Evolutionary conservation across 2,888 invertebrate species (phyloP), one percentile per base, ranked within the genome.

Genomic region (Linnaemya vulpina): DNA sequence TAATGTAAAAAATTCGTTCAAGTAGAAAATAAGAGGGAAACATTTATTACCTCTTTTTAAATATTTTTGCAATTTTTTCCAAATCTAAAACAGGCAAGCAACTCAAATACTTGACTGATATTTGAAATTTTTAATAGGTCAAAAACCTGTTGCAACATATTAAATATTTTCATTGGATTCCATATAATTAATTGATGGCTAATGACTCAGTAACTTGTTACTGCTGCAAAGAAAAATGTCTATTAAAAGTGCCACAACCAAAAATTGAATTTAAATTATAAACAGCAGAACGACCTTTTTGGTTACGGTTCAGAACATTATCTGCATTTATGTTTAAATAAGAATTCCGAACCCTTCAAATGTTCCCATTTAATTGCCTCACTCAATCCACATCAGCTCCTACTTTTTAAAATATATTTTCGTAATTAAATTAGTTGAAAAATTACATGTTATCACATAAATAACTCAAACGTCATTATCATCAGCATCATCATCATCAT

Each of bases 351-450:
- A 9, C 15, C 25, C 15, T 55, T 25, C 10, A 20, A 13, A 25
- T 25, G 3, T n/a, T 53, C 40, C 2, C 3, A 17, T 68, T 38
- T 73, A 78, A 68, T 73, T 67, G 53, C 35, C 11, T 3, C 67
- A 73, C 53, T 83, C 35, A 73, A 73, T 74, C 62, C 46, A 68
- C 67, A 83, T 73, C 74, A 67, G 8, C 49, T 40, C 51, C 49
- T 15, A 71, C 40, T 17, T 35, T 74, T 70, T 70, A 46, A 55
- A 70, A 55, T 40, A 65, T 58, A 49, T 67, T 68, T 55, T 38
- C 13, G 35, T 40, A 68, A 75, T 68, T 68, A 55, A 83, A 78
- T 78, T 78, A 75, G 63, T 70, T 71, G 11, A 70, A 68, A 74
- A 55, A 49, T 62, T 55, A 8, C 55, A 58, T 79, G 74, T 70